Evolutionary conservation across 1,140 invertebrate genomes (phyloP), one percentile per base, ranked within the genome.

Genomic region (Glossosoma conforme): DNA sequence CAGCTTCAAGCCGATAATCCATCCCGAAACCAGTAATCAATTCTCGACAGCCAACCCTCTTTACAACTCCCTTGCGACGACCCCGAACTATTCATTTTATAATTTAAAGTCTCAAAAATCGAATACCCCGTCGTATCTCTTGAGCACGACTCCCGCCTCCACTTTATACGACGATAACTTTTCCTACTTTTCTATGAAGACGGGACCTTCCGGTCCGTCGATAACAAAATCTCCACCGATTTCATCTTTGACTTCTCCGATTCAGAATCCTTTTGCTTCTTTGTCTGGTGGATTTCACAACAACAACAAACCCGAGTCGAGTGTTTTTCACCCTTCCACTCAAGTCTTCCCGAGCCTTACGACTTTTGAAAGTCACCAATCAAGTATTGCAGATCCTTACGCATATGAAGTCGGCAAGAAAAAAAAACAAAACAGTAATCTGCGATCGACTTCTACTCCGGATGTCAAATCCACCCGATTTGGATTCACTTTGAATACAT

Each of bases 221-320:
- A 72, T 75, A 33, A 75, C 72, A 38, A 75, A 75, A 67, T 66
- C 69, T 58, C 72, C 72, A n/a, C 72, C 71, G 4, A 75, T 75
- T 57, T 75, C 72, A 5, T 65, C 68, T 3, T 61, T 75, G 13
- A 61, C 62, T 33, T 54, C 47, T 10, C 65, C 62, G 32, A 67
- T 65, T 58, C 68, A 72, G 53, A 68, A 69, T 24, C 69, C 70
- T 10, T 76, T 70, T 60, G 47, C 67, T 4, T 62, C 76, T 13
- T 67, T 76, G 28, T 66, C 72, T 58, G 77, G 77, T 28, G 77
- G 76, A 24, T 79, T 79, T 65, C 77, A 69, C 44, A 79, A 79
- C 60, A 79, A 79, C 60, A 77, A 76, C 49, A 60, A 60, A 46
- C 61, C 62, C 45, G 60, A 40, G 15, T 6, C 47, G 59, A 57